These are phyloP conservation scores for Microtus richardsoni DNA, from an alignment of 2,113 vertebrate species.

Conservation along the genomic window DNA sequence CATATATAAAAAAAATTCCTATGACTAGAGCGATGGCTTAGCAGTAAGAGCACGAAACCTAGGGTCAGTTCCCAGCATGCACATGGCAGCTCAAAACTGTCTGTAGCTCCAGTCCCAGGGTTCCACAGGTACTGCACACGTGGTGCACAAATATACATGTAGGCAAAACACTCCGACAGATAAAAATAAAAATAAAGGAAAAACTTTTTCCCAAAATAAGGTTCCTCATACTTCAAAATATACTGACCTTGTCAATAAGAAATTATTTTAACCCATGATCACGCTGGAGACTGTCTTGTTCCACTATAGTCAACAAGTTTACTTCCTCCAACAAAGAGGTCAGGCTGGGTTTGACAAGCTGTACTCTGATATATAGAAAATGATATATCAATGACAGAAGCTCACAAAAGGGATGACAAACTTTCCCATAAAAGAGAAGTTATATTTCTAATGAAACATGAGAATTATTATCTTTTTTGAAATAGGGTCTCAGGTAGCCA, in stretches of 20 bases:
- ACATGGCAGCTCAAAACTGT: background rate
- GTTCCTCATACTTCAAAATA: background rate
- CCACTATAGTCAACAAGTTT: background rate
- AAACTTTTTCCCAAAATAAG: background rate
- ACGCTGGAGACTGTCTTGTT: conserved; percentile 13
- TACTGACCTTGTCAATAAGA: background rate
- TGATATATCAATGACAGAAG: background rate
- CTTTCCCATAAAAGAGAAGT: background rate
- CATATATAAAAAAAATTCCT: background rate
- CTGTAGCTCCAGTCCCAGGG: background rate
- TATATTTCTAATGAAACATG: background rate
- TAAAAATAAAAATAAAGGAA: background rate
- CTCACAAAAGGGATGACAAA: background rate
- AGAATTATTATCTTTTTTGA: background rate
- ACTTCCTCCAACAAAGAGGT: conserved; percentile 51
- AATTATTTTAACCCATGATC: background rate
- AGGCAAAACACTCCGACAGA: too few species aligned
- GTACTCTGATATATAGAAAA: background rate
- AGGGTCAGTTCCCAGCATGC: background rate
- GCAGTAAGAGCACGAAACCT: background rate
- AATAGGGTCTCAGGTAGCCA: background rate
- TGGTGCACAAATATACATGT: background rate
- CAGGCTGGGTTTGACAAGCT: conserved; percentile 9
- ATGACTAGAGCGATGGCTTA: background rate
- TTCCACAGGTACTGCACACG: background rate